Percentiles rank a stretch among this genome's conserved stretches.
These are phyloP conservation scores for Ameiurus melas DNA, from an alignment of 2,113 vertebrate genomes.

Conservation along the genomic window DNA sequence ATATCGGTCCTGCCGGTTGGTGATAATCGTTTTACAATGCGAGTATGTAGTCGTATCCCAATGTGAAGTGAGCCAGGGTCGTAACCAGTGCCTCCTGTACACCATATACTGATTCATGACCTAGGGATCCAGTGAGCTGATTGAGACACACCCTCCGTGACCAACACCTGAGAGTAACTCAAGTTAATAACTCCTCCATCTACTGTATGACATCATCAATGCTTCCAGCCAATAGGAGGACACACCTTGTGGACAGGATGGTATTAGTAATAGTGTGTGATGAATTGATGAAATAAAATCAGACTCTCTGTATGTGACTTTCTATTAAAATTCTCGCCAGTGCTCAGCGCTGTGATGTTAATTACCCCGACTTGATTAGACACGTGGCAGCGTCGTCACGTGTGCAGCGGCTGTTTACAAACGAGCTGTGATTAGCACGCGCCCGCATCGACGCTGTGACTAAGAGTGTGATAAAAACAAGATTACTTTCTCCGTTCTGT, in stretches of 20 bases:
- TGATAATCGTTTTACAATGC: too few species aligned
- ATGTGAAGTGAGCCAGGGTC: too few species aligned
- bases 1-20: too few species aligned
- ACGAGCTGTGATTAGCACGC: constrained; percentile 29
- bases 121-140: too few species aligned
- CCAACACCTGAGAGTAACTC: neutral
- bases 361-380: constrained; percentile 51
- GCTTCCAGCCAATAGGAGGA: neutral
- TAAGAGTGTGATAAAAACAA: neutral
- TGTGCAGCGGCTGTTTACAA: constrained; percentile 33
- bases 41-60: too few species aligned
- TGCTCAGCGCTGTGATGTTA: constrained; percentile 20
- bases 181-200: neutral
- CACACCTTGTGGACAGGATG: neutral
- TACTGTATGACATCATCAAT: neutral
- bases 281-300: neutral
- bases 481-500: constrained; percentile 3
- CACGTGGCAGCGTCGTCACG: constrained; percentile 14
- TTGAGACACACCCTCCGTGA: neutral
- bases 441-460: neutral
- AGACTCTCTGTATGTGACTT: constrained; percentile 18
- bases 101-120: too few species aligned
- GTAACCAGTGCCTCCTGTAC: too few species aligned
- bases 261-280: neutral
- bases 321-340: constrained; percentile 30